A percentile compares a stretch with the other conserved stretches of the same genome.
Evolutionary conservation across 2,113 vertebrate genomes (phyloP).

Genomic region (Melanocharis versteri): DNA sequence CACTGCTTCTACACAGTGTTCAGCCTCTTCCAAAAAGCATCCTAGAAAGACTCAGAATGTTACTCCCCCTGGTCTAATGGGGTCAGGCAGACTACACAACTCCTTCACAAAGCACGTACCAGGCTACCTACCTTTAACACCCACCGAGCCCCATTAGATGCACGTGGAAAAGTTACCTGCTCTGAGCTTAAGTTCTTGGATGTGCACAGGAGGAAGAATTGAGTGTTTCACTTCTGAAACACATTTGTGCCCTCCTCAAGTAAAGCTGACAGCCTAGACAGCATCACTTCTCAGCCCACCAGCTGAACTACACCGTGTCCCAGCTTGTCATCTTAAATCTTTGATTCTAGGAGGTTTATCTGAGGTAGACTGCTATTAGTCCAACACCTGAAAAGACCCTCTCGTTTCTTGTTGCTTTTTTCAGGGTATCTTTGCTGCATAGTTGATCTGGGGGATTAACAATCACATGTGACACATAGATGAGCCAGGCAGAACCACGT

Average conservation of each 20-base stretch:
- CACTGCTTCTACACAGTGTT: not conserved
- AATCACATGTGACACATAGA: not conserved
- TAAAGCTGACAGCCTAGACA: not conserved
- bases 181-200: not conserved
- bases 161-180: not conserved
- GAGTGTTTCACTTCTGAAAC: not conserved
- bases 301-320: not conserved
- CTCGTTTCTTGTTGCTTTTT: not conserved
- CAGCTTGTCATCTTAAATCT: not conserved
- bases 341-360: not conserved
- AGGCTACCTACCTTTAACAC: not conserved
- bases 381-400: not conserved
- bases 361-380: not conserved
- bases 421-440: not conserved
- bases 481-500: not conserved
- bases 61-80: fast-evolving
- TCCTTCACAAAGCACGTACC: not conserved
- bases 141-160: not conserved
- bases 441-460: not conserved
- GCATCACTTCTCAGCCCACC: not conserved
- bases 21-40: not conserved
- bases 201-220: not conserved
- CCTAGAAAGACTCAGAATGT: not conserved
- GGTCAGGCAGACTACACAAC: not conserved
- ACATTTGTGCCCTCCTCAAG: not conserved